Conservation (phyloP, 1,140 invertebrate genomes). For the Polypedilum pembai region DNA sequence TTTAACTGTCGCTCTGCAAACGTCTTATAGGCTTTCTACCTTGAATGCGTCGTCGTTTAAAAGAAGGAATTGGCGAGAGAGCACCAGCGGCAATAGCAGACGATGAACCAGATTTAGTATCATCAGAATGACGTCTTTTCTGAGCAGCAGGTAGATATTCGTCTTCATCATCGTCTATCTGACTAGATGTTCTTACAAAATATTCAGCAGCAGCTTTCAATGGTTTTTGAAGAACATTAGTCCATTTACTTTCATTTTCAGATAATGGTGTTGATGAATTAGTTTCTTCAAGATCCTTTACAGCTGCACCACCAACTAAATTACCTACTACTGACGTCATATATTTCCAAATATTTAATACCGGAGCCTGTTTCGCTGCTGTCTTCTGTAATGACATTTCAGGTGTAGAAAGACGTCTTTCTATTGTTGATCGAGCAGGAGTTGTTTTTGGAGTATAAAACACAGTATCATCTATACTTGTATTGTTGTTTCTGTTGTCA, state of each 20-base stretch:
- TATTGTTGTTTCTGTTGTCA: constrained; percentile 32
- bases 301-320: not conserved
- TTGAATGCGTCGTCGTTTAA: not conserved
- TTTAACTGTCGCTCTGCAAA: constrained; percentile 25
- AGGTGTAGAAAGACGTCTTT: not conserved
- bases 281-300: not conserved
- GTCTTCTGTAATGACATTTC: not conserved
- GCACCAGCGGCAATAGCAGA: too few species aligned
- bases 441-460: constrained; percentile 38
- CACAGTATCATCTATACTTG: not conserved
- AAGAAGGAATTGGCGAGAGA: not conserved
- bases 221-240: not conserved
- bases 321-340: not conserved
- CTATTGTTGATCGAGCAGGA: not conserved
- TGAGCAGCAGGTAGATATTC: not conserved
- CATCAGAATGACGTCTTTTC: too few species aligned
- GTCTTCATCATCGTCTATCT: not conserved
- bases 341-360: not conserved
- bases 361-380: not conserved
- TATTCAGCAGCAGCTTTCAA: not conserved
- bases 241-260: not conserved
- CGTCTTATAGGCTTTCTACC: not conserved
- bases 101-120: too few species aligned
- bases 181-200: not conserved
- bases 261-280: not conserved